Conservation (phyloP, 2,797 vertebrate genomes). For the Masticophis lateralis region DNA sequence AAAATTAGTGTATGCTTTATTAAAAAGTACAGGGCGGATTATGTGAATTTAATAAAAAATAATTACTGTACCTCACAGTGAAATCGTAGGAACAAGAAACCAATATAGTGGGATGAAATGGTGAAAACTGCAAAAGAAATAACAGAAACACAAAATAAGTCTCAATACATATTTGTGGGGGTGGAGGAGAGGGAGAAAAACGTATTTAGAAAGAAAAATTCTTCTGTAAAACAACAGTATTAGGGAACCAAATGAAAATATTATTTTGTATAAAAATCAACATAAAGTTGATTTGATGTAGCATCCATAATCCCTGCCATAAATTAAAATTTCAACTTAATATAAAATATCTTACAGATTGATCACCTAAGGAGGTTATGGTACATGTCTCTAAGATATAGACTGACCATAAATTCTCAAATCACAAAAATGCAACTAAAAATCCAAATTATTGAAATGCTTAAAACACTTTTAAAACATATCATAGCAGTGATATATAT, state of each 20-base stretch:
- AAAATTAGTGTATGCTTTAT: background rate
- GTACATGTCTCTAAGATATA: constrained; percentile 38
- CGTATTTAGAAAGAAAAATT: background rate
- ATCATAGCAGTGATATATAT: constrained; percentile 9
- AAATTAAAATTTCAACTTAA: constrained; percentile 34
- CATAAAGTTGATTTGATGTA: constrained; percentile 32
- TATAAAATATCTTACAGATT: constrained; percentile 27
- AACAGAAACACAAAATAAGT: constrained; percentile 25
- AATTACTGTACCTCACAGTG: constrained; percentile 85
- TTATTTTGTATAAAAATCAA: background rate
- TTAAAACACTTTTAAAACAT: background rate
- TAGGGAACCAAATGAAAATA: constrained; percentile 23
- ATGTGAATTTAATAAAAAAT: constrained; percentile 36
- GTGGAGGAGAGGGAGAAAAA: background rate
- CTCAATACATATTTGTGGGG: background rate
- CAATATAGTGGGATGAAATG: constrained; percentile 80
- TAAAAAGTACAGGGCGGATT: background rate
- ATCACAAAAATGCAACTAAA: constrained; percentile 34
- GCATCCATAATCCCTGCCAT: constrained; percentile 1
- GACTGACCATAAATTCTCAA: constrained; percentile 29
- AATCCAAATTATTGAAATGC: constrained; percentile 19
- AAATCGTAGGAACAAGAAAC: constrained; percentile 97
- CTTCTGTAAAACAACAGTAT: background rate
- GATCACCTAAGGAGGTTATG: constrained; percentile 14
- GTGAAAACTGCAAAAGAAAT: constrained; percentile 83